phyloP scores from a whole-genome alignment of 2,113 vertebrate species.

The Verasper variegatus region DNA sequence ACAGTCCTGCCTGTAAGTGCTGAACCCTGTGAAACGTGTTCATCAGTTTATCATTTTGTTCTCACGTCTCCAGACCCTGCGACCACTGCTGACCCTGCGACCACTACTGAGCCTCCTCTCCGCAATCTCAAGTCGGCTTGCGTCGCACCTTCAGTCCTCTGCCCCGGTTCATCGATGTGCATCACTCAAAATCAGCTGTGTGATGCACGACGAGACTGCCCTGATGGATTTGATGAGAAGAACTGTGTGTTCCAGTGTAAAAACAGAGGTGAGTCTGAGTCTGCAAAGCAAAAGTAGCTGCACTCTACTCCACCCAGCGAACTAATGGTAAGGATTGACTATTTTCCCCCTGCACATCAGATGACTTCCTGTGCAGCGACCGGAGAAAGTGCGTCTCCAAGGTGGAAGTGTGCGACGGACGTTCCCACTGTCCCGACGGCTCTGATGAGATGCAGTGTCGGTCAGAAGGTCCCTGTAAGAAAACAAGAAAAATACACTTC shows the following conservation, averaged over 20 bases:
- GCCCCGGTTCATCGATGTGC: slow-evolving; percentile 79
- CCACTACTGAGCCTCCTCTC: background rate
- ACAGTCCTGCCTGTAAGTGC: too few relatives aligned
- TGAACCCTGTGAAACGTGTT: too few relatives aligned
- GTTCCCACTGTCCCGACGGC: slow-evolving; percentile 83
- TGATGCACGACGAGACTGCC: slow-evolving; percentile 85
- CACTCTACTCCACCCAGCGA: background rate
- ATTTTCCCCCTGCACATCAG: slow-evolving; percentile 39
- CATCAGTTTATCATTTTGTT: background rate
- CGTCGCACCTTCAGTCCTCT: slow-evolving; percentile 76
- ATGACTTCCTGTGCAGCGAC: slow-evolving; percentile 83
- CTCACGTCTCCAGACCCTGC: slow-evolving; percentile 17
- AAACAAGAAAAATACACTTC: background rate
- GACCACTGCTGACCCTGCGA: background rate
- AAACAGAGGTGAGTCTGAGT: slow-evolving; percentile 73
- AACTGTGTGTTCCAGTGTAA: slow-evolving; percentile 78
- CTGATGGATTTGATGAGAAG: slow-evolving; percentile 87
- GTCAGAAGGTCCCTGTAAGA: slow-evolving; percentile 41
- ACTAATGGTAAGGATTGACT: background rate
- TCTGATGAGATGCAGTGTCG: slow-evolving; percentile 87
- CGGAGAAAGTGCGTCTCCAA: slow-evolving; percentile 76
- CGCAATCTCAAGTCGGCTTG: slow-evolving; percentile 55
- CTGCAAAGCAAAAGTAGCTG: background rate
- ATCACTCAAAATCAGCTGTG: slow-evolving; percentile 83
- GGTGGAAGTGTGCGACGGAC: slow-evolving; percentile 83